These are phyloP conservation scores for Chlorospingus flavigularis DNA, from an alignment of 2,797 vertebrate genomes.

Conservation along the genomic window DNA sequence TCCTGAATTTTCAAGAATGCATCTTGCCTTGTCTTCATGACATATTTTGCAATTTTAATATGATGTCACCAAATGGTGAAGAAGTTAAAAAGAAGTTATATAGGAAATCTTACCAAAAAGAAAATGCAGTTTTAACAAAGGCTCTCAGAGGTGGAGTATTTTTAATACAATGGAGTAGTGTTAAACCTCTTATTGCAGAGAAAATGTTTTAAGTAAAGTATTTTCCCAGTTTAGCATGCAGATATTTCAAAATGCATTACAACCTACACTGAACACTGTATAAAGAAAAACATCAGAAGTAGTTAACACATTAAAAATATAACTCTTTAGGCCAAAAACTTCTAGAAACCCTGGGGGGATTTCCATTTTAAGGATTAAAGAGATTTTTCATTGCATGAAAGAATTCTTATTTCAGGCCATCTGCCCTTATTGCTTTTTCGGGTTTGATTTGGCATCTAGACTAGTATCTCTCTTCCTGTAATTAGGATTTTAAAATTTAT, in stretches of 20 bases:
- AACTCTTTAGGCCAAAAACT: neutral
- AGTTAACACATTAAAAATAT: conserved; percentile 24
- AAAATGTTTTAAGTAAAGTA: neutral
- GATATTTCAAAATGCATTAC: neutral
- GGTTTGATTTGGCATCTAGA: conserved; percentile 7
- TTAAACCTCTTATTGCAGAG: neutral
- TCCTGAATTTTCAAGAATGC: neutral
- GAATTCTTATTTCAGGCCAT: conserved; percentile 26
- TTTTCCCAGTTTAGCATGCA: neutral
- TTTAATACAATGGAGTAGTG: neutral
- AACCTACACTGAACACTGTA: neutral
- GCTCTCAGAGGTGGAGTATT: neutral
- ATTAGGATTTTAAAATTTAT: conserved; percentile 49
- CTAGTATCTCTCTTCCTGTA: neutral
- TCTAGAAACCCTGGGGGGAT: neutral
- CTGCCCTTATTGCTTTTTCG: conserved; percentile 14
- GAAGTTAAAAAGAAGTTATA: neutral
- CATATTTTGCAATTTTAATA: neutral
- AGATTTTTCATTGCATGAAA: conserved; percentile 3
- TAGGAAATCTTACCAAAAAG: neutral
- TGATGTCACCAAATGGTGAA: neutral
- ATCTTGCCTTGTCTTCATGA: neutral
- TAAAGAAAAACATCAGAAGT: neutral
- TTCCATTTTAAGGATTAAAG: neutral
- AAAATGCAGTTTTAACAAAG: neutral